Evolutionary conservation across 2,113 vertebrate species (phyloP).

Genomic region (Hippopotamus amphibius): DNA sequence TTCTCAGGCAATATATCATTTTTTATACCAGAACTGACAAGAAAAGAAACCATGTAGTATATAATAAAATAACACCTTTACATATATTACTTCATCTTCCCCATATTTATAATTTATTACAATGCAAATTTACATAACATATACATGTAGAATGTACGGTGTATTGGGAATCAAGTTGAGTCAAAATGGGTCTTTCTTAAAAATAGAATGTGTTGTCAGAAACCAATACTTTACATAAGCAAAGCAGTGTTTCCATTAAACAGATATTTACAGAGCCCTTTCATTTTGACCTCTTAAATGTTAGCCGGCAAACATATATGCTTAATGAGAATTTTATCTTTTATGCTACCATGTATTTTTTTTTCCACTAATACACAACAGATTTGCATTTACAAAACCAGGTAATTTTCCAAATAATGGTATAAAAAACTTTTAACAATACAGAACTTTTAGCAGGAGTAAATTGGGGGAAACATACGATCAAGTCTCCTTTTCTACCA

Average conservation of each 20-base stretch:
- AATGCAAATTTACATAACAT: neutral
- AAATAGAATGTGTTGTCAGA: neutral
- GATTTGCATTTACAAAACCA: neutral
- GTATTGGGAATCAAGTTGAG: neutral
- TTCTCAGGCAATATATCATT: neutral
- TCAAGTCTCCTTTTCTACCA: neutral
- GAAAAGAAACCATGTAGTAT: neutral
- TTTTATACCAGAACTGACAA: constrained; percentile 1
- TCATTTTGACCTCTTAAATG: neutral
- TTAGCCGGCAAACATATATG: neutral
- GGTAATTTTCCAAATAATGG: neutral
- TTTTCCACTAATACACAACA: neutral
- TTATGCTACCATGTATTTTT: neutral
- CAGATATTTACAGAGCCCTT: neutral
- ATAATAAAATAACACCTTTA: constrained; percentile 39
- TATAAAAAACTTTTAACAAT: neutral
- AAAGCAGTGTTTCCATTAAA: constrained; percentile 21
- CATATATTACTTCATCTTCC: constrained; percentile 24
- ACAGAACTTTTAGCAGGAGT: neutral
- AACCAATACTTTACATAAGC: neutral
- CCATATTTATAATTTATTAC: neutral
- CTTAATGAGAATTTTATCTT: neutral
- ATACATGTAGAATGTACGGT: neutral
- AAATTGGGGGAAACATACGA: neutral
- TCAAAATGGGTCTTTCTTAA: constrained; percentile 26